Evolutionary conservation across 2,797 vertebrate species (phyloP).

Genomic region (Cygnus olor): DNA sequence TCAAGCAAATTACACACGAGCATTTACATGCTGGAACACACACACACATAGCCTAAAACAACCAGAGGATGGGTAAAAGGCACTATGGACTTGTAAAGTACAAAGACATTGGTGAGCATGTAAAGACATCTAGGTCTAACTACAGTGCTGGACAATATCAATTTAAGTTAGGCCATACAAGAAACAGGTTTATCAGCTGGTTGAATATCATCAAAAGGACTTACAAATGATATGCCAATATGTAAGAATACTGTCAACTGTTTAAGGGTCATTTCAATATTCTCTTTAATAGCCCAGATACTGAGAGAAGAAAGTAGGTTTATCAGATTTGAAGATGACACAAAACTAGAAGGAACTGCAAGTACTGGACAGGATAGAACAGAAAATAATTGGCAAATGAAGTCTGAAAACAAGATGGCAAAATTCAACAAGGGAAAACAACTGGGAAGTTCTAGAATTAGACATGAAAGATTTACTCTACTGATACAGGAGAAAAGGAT

Average conservation of each 20-base stretch:
- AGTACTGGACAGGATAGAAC: not conserved
- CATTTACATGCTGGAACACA: not conserved
- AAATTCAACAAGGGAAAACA: constrained; percentile 5
- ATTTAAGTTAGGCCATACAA: not conserved
- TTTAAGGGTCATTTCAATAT: not conserved
- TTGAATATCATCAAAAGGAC: not conserved
- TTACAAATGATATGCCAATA: not conserved
- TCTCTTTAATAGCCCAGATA: not conserved
- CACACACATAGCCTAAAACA: fast-evolving
- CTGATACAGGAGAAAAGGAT: not conserved
- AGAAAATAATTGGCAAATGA: not conserved
- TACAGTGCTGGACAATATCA: not conserved
- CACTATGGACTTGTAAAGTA: not conserved
- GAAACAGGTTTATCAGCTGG: not conserved
- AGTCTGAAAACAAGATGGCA: not conserved
- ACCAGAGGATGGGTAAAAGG: not conserved
- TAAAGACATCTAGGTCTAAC: too few relatives aligned
- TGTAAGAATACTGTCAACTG: not conserved
- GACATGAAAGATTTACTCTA: not conserved
- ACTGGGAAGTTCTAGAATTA: not conserved
- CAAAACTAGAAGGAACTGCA: not conserved
- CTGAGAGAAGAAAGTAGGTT: not conserved
- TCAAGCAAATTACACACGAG: not conserved
- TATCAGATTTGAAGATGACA: not conserved
- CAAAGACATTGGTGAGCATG: not conserved